A percentile compares a stretch with the other conserved stretches of the same genome.
These are phyloP conservation scores for Chrysomela aeneicollis DNA, from an alignment of 2,888 invertebrate genomes.

Conservation along the genomic window DNA sequence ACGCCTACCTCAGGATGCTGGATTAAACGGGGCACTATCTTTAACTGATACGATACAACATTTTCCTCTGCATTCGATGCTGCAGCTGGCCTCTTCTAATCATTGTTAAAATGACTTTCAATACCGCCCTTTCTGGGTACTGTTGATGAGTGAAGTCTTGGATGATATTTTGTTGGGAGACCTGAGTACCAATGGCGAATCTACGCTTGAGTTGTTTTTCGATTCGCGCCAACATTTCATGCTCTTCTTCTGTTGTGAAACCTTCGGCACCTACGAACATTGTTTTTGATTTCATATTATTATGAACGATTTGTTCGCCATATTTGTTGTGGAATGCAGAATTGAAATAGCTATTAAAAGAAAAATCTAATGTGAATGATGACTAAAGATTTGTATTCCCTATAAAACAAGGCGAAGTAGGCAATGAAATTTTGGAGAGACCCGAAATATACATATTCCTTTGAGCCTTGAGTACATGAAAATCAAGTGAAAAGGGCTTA, in stretches of 20 bases:
- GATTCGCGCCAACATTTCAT: conserved; percentile 86
- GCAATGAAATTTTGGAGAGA: no score
- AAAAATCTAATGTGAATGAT: no score
- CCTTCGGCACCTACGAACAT: conserved; percentile 87
- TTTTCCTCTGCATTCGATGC: conserved; percentile 94
- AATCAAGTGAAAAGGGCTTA: no score
- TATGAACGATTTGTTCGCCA: no score
- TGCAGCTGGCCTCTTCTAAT: conserved; percentile 95
- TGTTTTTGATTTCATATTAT: not conserved
- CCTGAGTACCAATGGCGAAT: conserved; percentile 95
- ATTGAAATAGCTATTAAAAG: no score
- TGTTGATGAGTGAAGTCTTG: conserved; percentile 86
- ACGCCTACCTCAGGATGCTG: not conserved
- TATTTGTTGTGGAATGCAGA: no score
- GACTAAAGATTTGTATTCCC: no score
- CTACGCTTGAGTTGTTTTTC: conserved; percentile 94
- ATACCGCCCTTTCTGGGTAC: conserved; percentile 85
- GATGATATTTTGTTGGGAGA: conserved; percentile 92
- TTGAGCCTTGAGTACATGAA: no score
- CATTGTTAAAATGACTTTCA: conserved; percentile 94
- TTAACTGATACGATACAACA: conserved; percentile 91
- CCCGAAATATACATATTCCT: no score
- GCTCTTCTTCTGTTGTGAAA: conserved; percentile 94
- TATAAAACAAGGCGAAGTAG: no score
- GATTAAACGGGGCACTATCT: not conserved